phyloP scores from a whole-genome alignment of 1,140 invertebrate genomes.

The Heliothis virescens region DNA sequence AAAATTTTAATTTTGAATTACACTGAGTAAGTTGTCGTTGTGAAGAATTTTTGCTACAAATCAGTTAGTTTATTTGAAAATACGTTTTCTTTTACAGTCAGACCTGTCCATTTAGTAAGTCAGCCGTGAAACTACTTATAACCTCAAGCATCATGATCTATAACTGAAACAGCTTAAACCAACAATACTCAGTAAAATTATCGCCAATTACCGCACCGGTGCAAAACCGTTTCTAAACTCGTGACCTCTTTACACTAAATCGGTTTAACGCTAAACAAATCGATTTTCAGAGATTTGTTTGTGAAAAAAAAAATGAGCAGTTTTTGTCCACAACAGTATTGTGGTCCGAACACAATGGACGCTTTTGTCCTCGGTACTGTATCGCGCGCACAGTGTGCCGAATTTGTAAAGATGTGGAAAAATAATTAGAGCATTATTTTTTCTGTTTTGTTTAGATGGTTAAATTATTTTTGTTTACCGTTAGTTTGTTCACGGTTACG shows the following conservation, averaged over 20 bases:
- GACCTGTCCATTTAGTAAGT: too few relatives aligned
- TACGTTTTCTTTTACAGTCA: too few relatives aligned
- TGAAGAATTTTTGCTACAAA: too few relatives aligned
- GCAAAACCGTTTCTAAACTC: constrained; percentile 28
- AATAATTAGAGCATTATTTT: constrained; percentile 27
- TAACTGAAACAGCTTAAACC: constrained; percentile 3
- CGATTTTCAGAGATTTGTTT: constrained; percentile 12
- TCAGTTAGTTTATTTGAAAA: too few relatives aligned
- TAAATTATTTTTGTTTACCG: constrained; percentile 4
- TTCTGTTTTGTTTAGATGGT: background rate
- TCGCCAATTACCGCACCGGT: constrained; percentile 14
- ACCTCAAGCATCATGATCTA: constrained; percentile 13
- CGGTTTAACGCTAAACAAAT: constrained; percentile 18
- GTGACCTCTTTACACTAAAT: constrained; percentile 33
- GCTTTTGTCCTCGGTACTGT: background rate
- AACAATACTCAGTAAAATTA: constrained; percentile 33
- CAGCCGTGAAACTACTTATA: background rate
- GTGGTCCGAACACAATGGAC: background rate
- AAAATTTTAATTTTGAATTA: too few relatives aligned
- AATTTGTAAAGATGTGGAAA: constrained; percentile 14
- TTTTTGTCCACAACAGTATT: constrained; percentile 14
- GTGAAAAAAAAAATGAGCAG: constrained; percentile 20
- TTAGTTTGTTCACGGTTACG: background rate
- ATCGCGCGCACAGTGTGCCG: background rate
- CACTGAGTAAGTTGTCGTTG: too few relatives aligned